These are phyloP conservation scores for Tipula vernalis DNA, from an alignment of 2,888 invertebrate species.

Conservation along the genomic window DNA sequence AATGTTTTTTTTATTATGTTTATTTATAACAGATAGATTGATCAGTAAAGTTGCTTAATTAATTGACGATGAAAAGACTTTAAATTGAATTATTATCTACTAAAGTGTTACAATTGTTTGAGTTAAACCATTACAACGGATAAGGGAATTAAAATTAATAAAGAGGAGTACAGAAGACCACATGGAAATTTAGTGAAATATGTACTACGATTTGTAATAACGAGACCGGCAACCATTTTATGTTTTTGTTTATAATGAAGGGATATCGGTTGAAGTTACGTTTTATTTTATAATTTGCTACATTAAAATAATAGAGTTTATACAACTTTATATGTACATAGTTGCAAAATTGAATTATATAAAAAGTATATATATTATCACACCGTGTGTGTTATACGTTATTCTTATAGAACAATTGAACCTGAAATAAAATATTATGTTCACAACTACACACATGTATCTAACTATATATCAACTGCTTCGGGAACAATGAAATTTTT, in stretches of 20 bases:
- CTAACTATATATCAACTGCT: background rate
- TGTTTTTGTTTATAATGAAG: background rate
- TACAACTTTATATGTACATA: background rate
- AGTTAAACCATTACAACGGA: background rate
- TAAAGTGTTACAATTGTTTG: background rate
- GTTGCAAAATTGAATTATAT: background rate
- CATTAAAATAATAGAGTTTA: background rate
- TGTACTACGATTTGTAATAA: background rate
- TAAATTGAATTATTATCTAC: background rate
- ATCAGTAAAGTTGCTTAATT: background rate
- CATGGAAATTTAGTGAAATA: background rate
- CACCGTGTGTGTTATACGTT: background rate
- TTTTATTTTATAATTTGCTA: background rate
- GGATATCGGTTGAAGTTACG: background rate
- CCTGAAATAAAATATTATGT: background rate
- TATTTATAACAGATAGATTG: background rate
- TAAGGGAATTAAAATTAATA: background rate
- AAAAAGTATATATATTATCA: background rate
- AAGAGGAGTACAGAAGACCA: background rate
- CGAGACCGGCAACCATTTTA: background rate
- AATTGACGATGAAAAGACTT: background rate
- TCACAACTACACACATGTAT: background rate
- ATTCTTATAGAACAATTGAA: background rate
- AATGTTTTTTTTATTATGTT: background rate
- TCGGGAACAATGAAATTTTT: background rate